Conservation (phyloP, 2,888 invertebrate genomes). For the Aricia artaxerxes region DNA sequence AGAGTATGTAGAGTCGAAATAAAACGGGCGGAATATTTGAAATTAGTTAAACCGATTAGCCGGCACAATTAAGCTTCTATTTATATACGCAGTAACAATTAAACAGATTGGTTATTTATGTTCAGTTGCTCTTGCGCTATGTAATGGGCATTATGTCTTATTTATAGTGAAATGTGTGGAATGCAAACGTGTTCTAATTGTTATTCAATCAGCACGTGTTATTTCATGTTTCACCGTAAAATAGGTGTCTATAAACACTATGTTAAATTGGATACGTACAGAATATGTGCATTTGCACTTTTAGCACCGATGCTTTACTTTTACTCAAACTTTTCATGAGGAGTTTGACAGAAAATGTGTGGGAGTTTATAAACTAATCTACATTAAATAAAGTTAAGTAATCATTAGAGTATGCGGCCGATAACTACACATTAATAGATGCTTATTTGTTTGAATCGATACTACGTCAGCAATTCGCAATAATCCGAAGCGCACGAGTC, state of each 20-base stretch:
- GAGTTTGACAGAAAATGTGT: neutral
- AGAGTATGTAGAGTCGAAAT: constrained; percentile 16
- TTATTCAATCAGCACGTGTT: constrained; percentile 6
- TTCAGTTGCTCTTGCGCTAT: neutral
- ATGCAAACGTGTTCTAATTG: constrained; percentile 12
- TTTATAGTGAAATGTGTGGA: constrained; percentile 5
- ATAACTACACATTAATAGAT: neutral
- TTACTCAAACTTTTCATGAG: neutral
- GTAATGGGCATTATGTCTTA: constrained; percentile 14
- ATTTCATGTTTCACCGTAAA: neutral
- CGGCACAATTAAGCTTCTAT: constrained; percentile 25
- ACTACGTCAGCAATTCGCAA: neutral
- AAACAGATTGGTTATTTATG: constrained; percentile 22
- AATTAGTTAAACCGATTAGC: constrained; percentile 25
- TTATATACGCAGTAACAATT: constrained; percentile 23
- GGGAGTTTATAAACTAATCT: neutral
- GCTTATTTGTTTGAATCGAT: neutral
- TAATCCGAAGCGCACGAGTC: constrained; percentile 14
- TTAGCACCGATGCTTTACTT: neutral
- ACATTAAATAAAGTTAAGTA: neutral
- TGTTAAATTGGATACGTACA: too few species aligned
- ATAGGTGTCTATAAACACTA: neutral
- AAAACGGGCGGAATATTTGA: constrained; percentile 21
- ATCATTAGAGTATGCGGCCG: neutral
- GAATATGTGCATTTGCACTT: neutral